A percentile compares a stretch with the other conserved stretches of the same genome.
Conservation (phyloP, 2,888 invertebrate species). For the Habroteleia sp. region DNA sequence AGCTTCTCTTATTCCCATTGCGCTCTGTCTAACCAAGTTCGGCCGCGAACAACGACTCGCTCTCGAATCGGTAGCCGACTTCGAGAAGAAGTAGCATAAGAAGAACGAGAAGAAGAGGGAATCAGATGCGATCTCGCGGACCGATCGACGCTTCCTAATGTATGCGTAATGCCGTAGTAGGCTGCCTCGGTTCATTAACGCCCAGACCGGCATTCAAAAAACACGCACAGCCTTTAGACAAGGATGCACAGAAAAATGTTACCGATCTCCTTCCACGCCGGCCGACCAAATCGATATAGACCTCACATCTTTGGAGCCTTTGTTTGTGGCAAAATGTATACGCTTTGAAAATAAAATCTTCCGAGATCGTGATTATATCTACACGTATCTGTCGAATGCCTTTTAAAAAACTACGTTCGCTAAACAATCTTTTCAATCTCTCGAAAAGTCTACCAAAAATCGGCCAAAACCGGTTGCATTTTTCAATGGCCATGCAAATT, state of each 20-base stretch:
- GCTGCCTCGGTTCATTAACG: constrained; percentile 79
- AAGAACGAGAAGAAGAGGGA: constrained; percentile 56
- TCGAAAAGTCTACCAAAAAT: too few relatives aligned
- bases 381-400: too few relatives aligned
- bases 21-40: constrained; percentile 60
- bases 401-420: too few relatives aligned
- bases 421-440: too few relatives aligned
- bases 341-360: too few relatives aligned
- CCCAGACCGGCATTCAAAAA: constrained; percentile 67
- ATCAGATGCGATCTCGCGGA: constrained; percentile 73
- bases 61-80: constrained; percentile 54
- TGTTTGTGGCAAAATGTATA: constrained; percentile 33
- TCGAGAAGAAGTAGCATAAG: constrained; percentile 35
- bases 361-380: too few relatives aligned
- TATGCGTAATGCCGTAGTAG: constrained; percentile 78
- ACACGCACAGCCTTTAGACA: constrained; percentile 47
- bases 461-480: too few relatives aligned
- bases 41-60: constrained; percentile 55
- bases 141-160: constrained; percentile 78
- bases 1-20: constrained; percentile 80
- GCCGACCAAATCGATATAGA: constrained; percentile 77
- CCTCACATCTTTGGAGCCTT: constrained; percentile 73
- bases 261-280: constrained; percentile 13
- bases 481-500: too few relatives aligned
- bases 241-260: constrained; percentile 29